Base-by-base conservation (phyloP, 1,140 invertebrate species). In the Yoshiicerus persimilis region DNA sequence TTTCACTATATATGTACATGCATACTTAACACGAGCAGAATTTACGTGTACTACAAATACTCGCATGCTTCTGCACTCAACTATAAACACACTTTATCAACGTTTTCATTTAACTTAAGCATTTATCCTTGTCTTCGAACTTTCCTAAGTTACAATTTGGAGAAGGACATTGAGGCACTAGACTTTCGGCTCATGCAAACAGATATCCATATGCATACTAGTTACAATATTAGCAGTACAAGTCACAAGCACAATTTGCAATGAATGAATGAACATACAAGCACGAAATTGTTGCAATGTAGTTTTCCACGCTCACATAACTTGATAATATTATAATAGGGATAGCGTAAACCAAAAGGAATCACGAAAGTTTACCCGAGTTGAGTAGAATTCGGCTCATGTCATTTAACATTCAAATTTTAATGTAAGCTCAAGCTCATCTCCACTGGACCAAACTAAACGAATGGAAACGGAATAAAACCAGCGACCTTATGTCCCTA, bases 351-450 rank as follows among this genome's bases (percentile, higher is more conserved):
- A 80, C 75, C 75, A 80, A 80, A 80, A 80, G 75, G 75, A 80
- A 80, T 80, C 75, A 36, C 11, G 20, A 80, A 80, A 80, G 75
- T 80, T 80, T 30, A 80, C 32, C 32, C 36, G 30, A 80, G 75
- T 80, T 80, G 32, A 80, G 32, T 80, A 20, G 32, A 80, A 56
- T 56, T n/a, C 16, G 30, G 75, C 75, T 80, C 75, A 80, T 80
- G 75, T 80, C 75, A 80, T 80, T 80, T 80, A 80, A 80, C 75
- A 80, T 80, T 80, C 75, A 80, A 80, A 80, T 80, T 80, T 80
- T 80, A 80, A 80, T 80, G 75, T 80, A 80, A 80, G 75, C 75
- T n/a, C 75, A 38, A 23, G 75, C 75, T 80, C 75, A 80, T 80
- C 75, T 80, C 75, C 75, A 80, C 30, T 16, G 16, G 75, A 80